phyloP scores from a whole-genome alignment of 2,797 vertebrate species.

The Ctenopoma kingsleyae region DNA sequence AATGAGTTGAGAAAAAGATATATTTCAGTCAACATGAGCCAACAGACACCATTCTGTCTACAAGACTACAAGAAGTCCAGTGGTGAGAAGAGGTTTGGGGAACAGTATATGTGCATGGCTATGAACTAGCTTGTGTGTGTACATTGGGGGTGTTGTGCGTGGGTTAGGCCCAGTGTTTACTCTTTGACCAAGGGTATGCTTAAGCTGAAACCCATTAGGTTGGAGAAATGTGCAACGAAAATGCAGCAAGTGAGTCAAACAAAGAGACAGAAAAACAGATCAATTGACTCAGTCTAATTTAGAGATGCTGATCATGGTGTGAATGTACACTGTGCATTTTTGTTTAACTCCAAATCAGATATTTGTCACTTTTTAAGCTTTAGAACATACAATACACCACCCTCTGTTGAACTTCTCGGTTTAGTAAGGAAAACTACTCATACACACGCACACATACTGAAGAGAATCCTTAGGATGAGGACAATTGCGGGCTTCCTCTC shows the following conservation, averaged over 20 bases:
- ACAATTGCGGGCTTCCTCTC: too few relatives aligned
- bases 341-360: too few relatives aligned
- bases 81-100: slow-evolving; percentile 20
- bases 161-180: slow-evolving; percentile 22
- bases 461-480: too few relatives aligned
- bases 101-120: slow-evolving; percentile 6
- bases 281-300: slow-evolving; percentile 4
- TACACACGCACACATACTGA: too few relatives aligned
- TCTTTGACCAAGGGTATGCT: slow-evolving; percentile 15
- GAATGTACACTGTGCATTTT: background rate
- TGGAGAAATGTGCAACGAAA: slow-evolving; percentile 22
- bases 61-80: slow-evolving; percentile 2
- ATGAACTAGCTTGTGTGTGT: background rate
- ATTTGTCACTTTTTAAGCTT: too few relatives aligned
- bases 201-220: slow-evolving; percentile 26
- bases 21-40: slow-evolving; percentile 34
- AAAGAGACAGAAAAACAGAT: background rate
- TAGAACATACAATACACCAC: too few relatives aligned
- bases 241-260: slow-evolving; percentile 25
- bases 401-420: too few relatives aligned
- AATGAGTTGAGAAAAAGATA: slow-evolving; percentile 39
- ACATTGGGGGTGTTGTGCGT: background rate
- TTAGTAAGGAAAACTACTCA: too few relatives aligned
- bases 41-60: slow-evolving; percentile 19
- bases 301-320: slow-evolving; percentile 10